A percentile compares a stretch with the other conserved stretches of the same genome.
Evolutionary conservation across 2,113 vertebrate species (phyloP).

Genomic region (Antechinus flavipes): DNA sequence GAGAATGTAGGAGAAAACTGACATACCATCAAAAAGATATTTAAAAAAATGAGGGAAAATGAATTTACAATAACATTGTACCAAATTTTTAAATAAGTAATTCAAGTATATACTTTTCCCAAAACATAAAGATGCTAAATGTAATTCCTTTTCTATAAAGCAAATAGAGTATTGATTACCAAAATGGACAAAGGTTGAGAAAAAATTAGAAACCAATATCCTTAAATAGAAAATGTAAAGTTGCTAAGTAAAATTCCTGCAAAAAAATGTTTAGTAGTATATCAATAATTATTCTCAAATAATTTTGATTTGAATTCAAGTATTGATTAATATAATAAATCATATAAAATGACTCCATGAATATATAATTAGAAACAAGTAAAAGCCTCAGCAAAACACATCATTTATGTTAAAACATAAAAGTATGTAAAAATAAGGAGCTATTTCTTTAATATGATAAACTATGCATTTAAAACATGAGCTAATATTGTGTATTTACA

Average conservation of each 20-base stretch:
- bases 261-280: not conserved
- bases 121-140: not conserved
- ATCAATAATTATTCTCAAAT: not conserved
- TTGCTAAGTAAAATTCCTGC: not conserved
- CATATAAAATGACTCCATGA: not conserved
- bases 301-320: not conserved
- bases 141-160: not conserved
- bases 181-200: not conserved
- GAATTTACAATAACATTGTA: not conserved
- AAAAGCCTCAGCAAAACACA: not conserved
- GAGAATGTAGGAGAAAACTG: not conserved
- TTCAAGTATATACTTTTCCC: not conserved
- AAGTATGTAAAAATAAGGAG: not conserved
- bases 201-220: not conserved
- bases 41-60: not conserved
- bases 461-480: not conserved
- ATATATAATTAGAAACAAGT: not conserved
- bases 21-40: not conserved
- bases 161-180: not conserved
- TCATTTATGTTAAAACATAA: not conserved
- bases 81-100: not conserved
- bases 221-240: not conserved
- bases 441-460: not conserved
- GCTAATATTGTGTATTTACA: not conserved
- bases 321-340: not conserved